Evolutionary conservation across 64 coral and sea anemone genomes (phyloP), one percentile per base, ranked within the genome.

Genomic region (Actinia tenebrosa): DNA sequence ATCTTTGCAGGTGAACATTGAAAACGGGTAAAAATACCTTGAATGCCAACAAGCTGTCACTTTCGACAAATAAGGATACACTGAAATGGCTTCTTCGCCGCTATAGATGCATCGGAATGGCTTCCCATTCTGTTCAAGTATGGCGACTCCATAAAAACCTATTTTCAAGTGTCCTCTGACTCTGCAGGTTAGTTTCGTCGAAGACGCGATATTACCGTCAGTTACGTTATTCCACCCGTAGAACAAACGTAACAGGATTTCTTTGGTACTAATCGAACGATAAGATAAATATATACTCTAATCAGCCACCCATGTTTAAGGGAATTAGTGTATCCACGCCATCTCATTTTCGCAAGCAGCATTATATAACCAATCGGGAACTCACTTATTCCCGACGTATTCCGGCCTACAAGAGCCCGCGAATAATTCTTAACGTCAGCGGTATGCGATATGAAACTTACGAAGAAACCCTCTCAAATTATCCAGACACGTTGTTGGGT

Each of bases 371-470:
- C 4, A 85, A 85, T 42, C 16, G 79, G 50, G 83, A 85, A 44
- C 83, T 85, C 9, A 17, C 4, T 9, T 85, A 85, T 64, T 61
- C 83, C 26, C 44, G 83, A 6, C 54, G 53, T 16, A 85, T 85
- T 64, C 54, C 83, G 30, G 83, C 83, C 16, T 85, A 83, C 47
- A 85, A 75, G 78, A 89, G 63, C 64, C 84, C 87, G 46, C 59
- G 91, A 90, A 88, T 97, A 20, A 93, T 77, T 18, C 77, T 97
- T 19, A 97, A 97, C 46, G 86, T 97, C 42, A 87, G 80, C 85
- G 94, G 94, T 84, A 92, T 87, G 44, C 91, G 89, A 18, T 97
- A 86, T 78, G 94, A 97, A 58, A 97, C 94, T 44, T 91, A 90
- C 18, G 91, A 93, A 81, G 91, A 90, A 45, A 97, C 94, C 7